These are phyloP conservation scores for Sphyrna mokarran DNA, from an alignment of 2,113 vertebrate species.

Conservation along the genomic window DNA sequence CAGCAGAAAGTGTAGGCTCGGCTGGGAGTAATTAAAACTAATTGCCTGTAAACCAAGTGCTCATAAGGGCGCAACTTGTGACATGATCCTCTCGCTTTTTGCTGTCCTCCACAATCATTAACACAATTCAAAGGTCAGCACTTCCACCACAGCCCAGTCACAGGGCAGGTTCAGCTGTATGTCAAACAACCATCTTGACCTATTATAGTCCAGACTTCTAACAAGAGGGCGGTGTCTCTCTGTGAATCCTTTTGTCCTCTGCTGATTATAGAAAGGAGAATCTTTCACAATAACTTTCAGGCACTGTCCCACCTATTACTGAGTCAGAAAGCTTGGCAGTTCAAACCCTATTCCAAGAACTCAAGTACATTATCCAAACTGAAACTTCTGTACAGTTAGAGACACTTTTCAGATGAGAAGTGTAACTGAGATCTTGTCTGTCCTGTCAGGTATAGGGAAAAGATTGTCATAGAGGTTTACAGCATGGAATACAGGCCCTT, in stretches of 20 bases:
- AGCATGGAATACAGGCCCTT: no score
- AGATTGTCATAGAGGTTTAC: not conserved
- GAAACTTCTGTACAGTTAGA: not conserved
- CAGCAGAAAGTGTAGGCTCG: not conserved
- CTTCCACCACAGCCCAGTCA: not conserved
- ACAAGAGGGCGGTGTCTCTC: not conserved
- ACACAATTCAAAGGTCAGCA: not conserved
- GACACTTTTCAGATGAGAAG: not conserved
- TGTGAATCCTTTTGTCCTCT: not conserved
- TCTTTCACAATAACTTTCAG: not conserved
- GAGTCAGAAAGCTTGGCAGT: not conserved
- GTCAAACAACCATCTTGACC: not conserved
- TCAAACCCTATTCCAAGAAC: not conserved
- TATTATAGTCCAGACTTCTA: not conserved
- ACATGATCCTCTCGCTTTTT: not conserved
- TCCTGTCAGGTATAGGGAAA: not conserved
- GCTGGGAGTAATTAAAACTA: constrained; percentile 1
- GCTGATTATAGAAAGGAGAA: not conserved
- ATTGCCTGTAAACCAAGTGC: not conserved
- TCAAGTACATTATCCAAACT: not conserved
- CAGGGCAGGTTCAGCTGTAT: not conserved
- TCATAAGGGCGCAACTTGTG: not conserved
- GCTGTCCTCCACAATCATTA: not conserved
- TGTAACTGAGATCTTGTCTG: not conserved
- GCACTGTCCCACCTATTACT: not conserved